A percentile compares a stretch with the other conserved stretches of the same genome.
Conservation (phyloP, 2,113 vertebrate species). For the Mustela nigripes region DNA sequence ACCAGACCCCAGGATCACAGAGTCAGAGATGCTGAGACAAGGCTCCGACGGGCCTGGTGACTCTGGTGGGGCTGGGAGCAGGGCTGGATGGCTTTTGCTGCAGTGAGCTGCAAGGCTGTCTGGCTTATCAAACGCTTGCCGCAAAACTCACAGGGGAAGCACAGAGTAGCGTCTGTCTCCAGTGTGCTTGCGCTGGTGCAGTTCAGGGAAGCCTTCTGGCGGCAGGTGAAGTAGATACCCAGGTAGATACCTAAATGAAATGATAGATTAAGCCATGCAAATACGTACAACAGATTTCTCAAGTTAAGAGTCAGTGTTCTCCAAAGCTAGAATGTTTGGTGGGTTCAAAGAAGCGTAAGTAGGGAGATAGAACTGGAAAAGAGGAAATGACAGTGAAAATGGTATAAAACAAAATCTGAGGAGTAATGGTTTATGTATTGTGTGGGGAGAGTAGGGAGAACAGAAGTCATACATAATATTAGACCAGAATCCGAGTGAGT, state of each 20-base stretch:
- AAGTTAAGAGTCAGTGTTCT: neutral
- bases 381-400: neutral
- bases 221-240: slow-evolving; percentile 87
- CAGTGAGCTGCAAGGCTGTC: slow-evolving; percentile 91
- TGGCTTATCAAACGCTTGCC: slow-evolving; percentile 92
- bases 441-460: neutral
- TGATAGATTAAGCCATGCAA: neutral
- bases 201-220: slow-evolving; percentile 93
- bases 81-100: slow-evolving; percentile 89
- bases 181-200: slow-evolving; percentile 92
- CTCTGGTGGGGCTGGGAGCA: neutral
- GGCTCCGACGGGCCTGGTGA: neutral
- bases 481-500: neutral
- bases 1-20: neutral
- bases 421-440: neutral
- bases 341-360: neutral
- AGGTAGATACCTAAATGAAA: neutral
- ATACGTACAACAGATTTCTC: neutral
- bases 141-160: slow-evolving; percentile 90
- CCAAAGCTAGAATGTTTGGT: neutral
- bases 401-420: neutral
- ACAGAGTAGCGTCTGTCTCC: slow-evolving; percentile 86
- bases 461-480: accelerated
- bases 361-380: neutral
- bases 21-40: neutral